Base-by-base conservation (phyloP, 2,888 invertebrate genomes). In the Drosophila algonquin region DNA sequence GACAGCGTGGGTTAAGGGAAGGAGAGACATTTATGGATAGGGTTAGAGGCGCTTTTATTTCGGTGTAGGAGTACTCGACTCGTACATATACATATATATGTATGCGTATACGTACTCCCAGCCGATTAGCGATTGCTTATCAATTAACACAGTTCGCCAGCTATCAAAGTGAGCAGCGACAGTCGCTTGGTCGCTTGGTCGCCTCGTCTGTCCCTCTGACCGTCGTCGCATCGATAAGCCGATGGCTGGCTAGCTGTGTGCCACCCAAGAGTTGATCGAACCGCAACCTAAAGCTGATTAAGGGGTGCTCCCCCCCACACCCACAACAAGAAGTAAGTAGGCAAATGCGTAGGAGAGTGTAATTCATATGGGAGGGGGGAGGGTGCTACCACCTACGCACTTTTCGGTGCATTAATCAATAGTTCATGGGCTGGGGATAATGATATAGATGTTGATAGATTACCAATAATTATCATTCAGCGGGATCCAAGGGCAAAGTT, bases 141-240 rank as follows among this genome's bases (percentile, higher is more conserved):
- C 87, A 85, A 79, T 83, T 79, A 76, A 50, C 78, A 87, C 87
- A 84, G 73, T 84, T 81, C 58, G 61, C 53, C 81, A 72, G 87
- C 70, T 79, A 79, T 85, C 73, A 80, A 76, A 79, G 80, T 63
- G 69, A 45, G 18, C 32, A 54, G 44, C 30, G 21, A 21, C 21
- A 21, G 21, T 21, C 21, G 30, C 30, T 21, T 4, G 40, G 12
- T 14, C 14, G 40, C 14, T 5, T 4, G 40, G 12, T 14, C 14
- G 40, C 14, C 1, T 2, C 14, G 40, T 40, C 40, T 0, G 40
- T 14, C 14, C 63, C 53, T 44, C 68, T 79, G 79, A 79, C 76
- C 67, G 65, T 57, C 67, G 45, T 53, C 35, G 21, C 70, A 51
- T 46, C 68, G 85, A 80, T 84, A 81, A 71, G 68, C 30, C 30